phyloP scores from a whole-genome alignment of 2,888 invertebrate species.

The Acanthosepion esculentum region DNA sequence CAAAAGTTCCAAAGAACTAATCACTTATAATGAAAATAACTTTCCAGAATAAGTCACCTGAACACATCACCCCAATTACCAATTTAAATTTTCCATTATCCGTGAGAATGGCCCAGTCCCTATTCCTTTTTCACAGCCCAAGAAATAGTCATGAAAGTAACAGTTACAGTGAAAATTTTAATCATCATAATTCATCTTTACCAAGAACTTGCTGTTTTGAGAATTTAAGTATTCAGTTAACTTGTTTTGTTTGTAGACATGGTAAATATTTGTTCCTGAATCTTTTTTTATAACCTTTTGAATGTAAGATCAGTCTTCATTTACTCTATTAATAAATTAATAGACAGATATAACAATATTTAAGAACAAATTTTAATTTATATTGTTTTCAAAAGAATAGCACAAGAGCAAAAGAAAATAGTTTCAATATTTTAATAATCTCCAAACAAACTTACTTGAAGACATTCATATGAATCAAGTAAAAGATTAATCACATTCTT shows the following conservation, averaged over 20 bases:
- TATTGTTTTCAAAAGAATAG: not conserved
- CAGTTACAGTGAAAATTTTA: not conserved
- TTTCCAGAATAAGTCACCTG: conserved; percentile 33
- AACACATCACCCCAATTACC: not conserved
- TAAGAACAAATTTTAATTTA: not conserved
- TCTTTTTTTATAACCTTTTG: not conserved
- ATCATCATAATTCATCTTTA: not conserved
- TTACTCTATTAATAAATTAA: not conserved
- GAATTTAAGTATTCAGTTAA: not conserved
- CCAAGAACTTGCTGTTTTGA: not conserved
- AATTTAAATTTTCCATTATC: not conserved
- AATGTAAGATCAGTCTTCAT: not conserved
- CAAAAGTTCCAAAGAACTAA: conserved; percentile 40
- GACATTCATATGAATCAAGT: not conserved
- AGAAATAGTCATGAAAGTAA: not conserved
- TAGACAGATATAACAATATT: not conserved
- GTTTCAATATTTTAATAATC: not conserved
- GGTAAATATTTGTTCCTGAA: not conserved
- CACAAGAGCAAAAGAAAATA: not conserved
- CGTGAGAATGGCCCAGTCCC: not conserved
- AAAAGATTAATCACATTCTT: conserved; percentile 21
- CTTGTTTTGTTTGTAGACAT: not conserved
- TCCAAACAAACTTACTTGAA: conserved; percentile 21
- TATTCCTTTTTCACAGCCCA: conserved; percentile 33
- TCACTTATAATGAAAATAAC: conserved; percentile 33